Evolutionary conservation across 2,888 invertebrate species (phyloP).

Genomic region (Steinernema hermaphroditum): DNA sequence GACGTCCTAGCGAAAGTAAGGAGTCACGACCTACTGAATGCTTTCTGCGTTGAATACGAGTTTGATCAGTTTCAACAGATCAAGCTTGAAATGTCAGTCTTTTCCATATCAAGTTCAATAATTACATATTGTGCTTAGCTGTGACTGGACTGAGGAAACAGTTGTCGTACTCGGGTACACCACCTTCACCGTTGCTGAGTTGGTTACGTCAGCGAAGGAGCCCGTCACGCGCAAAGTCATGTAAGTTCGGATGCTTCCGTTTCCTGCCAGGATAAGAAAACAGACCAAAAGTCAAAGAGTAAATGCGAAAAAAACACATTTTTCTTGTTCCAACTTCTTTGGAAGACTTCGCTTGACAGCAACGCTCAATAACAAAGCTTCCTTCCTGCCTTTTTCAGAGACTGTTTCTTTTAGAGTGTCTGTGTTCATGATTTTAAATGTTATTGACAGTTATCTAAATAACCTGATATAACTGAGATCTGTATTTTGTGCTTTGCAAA

Average conservation of each 20-base stretch:
- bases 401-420: too few species aligned
- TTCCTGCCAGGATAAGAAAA: conserved; percentile 5
- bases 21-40: conserved; percentile 41
- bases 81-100: conserved; percentile 46
- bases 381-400: too few species aligned
- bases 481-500: too few species aligned
- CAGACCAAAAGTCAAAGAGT: conserved; percentile 3
- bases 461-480: too few species aligned
- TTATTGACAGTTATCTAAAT: too few species aligned
- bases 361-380: too few species aligned
- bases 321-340: not conserved
- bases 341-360: too few species aligned
- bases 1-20: conserved; percentile 35
- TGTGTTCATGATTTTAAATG: too few species aligned
- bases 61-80: conserved; percentile 49
- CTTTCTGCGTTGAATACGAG: conserved; percentile 51
- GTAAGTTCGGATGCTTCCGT: too few species aligned
- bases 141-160: conserved; percentile 44
- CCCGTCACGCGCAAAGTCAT: conserved; percentile 40
- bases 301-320: not conserved
- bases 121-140: conserved; percentile 44
- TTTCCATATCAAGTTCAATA: too few species aligned
- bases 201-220: conserved; percentile 35
- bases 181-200: conserved; percentile 48
- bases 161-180: conserved; percentile 45